phyloP scores from a whole-genome alignment of 2,797 vertebrate genomes.

The Eulemur mongoz region DNA sequence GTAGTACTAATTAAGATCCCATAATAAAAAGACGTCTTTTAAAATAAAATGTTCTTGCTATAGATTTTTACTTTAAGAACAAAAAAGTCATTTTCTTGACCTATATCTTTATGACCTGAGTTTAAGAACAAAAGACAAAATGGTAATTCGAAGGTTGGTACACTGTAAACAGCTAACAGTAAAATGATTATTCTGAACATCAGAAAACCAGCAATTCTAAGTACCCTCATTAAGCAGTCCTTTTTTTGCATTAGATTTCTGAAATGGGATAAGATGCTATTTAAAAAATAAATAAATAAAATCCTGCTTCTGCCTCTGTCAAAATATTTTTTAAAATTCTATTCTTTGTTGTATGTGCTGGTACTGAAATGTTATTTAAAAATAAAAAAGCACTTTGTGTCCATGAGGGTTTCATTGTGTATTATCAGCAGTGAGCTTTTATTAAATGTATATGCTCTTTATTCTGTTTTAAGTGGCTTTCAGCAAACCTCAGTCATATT shows the following conservation, averaged over 20 bases:
- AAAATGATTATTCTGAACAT: not conserved
- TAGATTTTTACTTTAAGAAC: constrained; percentile 68
- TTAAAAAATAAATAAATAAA: constrained; percentile 19
- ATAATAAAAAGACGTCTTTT: constrained; percentile 57
- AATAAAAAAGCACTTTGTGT: constrained; percentile 12
- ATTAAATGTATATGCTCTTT: not conserved
- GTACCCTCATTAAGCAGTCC: not conserved
- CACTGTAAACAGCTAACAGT: not conserved
- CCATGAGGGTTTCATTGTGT: not conserved
- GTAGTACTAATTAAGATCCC: not conserved
- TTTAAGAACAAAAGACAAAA: constrained; percentile 37
- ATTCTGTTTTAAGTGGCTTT: not conserved
- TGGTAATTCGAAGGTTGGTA: not conserved
- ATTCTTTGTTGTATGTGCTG: not conserved
- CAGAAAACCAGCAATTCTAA: not conserved
- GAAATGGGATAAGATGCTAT: not conserved
- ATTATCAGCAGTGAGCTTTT: not conserved
- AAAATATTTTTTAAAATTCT: not conserved
- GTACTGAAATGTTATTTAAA: not conserved
- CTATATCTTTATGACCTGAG: constrained; percentile 59
- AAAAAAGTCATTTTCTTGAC: constrained; percentile 19
- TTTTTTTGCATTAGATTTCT: not conserved
- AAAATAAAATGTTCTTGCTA: constrained; percentile 67
- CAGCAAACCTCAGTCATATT: not conserved
- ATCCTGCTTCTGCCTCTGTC: not conserved